Conservation (phyloP, 2,888 invertebrate genomes). For the Hypena proboscidalis region DNA sequence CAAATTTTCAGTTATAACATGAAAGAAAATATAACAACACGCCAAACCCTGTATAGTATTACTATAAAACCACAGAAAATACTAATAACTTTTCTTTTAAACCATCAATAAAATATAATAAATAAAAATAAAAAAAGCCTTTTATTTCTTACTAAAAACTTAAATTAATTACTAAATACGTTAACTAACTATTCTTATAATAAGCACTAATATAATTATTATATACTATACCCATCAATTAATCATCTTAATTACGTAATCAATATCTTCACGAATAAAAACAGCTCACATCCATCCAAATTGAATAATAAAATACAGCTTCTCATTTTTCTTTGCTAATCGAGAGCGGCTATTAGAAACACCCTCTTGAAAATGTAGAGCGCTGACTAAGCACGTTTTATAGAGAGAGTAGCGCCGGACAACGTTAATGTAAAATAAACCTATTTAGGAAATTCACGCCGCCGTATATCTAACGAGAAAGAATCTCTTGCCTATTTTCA, state of each 20-base stretch:
- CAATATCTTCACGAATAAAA: conserved; percentile 14
- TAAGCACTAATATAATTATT: no score
- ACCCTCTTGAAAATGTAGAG: conserved; percentile 23
- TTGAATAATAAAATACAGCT: conserved; percentile 11
- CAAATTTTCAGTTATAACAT: no score
- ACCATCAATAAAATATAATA: no score
- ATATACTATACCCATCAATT: no score
- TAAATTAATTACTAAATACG: no score
- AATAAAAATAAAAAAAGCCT: no score
- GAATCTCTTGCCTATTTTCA: neutral
- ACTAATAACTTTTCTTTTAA: no score
- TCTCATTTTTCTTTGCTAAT: conserved; percentile 20
- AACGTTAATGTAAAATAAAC: conserved; percentile 6
- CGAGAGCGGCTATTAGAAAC: conserved; percentile 19
- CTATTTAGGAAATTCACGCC: neutral
- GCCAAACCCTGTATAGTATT: no score
- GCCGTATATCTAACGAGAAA: neutral
- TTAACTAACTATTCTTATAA: no score
- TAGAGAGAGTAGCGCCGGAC: conserved; percentile 7
- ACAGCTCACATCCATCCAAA: conserved; percentile 7
- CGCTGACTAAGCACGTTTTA: conserved; percentile 23
- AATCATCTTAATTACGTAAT: conserved; percentile 15
- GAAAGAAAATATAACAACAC: no score
- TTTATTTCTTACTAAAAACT: no score
- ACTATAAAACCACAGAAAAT: no score